Conservation (phyloP, 2,113 vertebrate genomes). For the Coptodon bakossiorum region DNA sequence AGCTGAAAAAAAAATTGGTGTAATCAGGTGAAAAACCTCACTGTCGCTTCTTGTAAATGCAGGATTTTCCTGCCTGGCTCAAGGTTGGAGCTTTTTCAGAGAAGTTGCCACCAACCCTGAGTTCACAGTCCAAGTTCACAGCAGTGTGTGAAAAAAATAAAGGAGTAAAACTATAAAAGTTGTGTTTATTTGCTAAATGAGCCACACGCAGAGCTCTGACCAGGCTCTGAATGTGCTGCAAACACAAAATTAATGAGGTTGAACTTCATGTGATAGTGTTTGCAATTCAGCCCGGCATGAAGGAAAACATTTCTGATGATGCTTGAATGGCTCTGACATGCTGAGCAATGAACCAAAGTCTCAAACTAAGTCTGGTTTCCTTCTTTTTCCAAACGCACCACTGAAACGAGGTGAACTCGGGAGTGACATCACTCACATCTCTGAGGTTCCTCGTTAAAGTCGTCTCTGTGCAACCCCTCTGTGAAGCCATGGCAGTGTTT, state of each 20-base stretch:
- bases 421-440: background rate
- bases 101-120: background rate
- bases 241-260: background rate
- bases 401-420: background rate
- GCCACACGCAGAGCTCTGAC: background rate
- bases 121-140: background rate
- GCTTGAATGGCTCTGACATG: background rate
- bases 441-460: background rate
- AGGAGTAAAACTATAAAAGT: background rate
- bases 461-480: background rate
- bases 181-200: background rate
- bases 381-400: background rate
- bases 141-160: background rate
- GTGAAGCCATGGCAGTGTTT: background rate
- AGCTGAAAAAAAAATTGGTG: fast-evolving
- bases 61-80: background rate
- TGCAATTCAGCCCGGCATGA: background rate
- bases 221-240: background rate
- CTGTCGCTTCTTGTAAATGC: background rate
- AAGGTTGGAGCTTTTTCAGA: background rate
- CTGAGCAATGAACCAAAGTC: background rate
- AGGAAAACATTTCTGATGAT: background rate
- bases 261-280: fast-evolving
- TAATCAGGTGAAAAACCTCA: background rate
- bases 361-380: background rate